Evolutionary conservation across 2,888 invertebrate species (phyloP), one percentile per base, ranked within the genome.

Genomic region (Ptychoptera contaminata): DNA sequence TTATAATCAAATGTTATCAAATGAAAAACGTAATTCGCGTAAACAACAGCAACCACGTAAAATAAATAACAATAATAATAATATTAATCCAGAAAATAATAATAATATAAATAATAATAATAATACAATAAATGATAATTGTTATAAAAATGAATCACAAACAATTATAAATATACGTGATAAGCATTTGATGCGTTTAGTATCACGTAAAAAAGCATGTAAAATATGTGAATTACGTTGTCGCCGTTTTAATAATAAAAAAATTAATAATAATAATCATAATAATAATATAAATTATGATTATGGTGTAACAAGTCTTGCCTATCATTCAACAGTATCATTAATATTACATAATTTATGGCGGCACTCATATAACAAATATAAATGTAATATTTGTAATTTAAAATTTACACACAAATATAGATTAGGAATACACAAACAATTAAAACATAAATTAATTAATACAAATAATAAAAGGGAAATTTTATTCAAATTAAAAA

Each of bases 41-140:
- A 72, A 72, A 52, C 72, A 72, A 52, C 63, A 66, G 1, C 65
- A 63, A 47, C 72, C 72, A 7, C 63, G 67, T 47, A 70, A 67
- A 46, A 39, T 29, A 23, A 11, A 23, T 32, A 10, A 30, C 10
- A 38, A 32, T 12, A 36, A 40, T 44, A 12, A 42, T 45, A 29
- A 3, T 30, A 16, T n/a, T 16, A 38, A 8, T 8, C 8, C 10
- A 31, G 31, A 31, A 10, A 31, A 31, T 31, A 31, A 16, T 10
- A 30, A 30, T 30, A 12, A 12, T 40, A 5, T 12, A 11, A n/a
- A 8, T 23, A n/a, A 29, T 12, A 30, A 2, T 40, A 12, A 32
- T 31, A 14, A 32, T 9, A 3, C 23, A 23, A 23, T 5, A 5
- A 2, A 23, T 38, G 11, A 39, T 38, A 11, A 16, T 37, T 1